Base-by-base conservation (phyloP, 2,888 invertebrate genomes). In the Melanotus villosus region DNA sequence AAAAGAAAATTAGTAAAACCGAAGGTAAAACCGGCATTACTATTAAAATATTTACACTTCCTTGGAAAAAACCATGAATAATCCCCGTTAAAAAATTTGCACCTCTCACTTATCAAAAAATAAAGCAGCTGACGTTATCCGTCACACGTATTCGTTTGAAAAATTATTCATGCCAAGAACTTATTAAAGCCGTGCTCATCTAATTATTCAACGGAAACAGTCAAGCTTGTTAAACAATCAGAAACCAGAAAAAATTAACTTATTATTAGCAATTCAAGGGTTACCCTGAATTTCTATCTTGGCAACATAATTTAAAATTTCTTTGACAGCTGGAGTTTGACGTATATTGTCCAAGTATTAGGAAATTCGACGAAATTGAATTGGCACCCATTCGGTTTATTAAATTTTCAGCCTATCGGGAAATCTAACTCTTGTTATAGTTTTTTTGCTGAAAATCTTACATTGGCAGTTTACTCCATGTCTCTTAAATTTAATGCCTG, bases 361-460 rank as follows among this genome's bases (percentile, higher is more conserved):
- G 47, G 23, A 47, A 47, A 47, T 47, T 47, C 23, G 4, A 47
- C 21, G 23, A 23, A 47, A 47, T 26, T 47, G 47, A 47, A 47
- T 47, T 47, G 47, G 47, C 47, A 47, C n/a, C 23, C 47, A 19
- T 21, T 47, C 47, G 5, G 12, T 21, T 23, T 47, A 47, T 47
- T 47, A 21, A 23, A 47, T 47, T 47, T 47, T 16, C 41, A 47
- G 47, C 23, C 47, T 47, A 19, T 23, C 19, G 47, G 47, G 47
- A 47, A 47, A 47, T 47, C 23, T 47, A 19, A 19, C 4, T 21
- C 10, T 43, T n/a, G n/a, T 43, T 43, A 19, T 10, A 19, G 9
- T 19, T 43, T 3, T 43, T 43, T 43, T 10, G 19, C 18, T 43
- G 43, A 19, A 43, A 43, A 43, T 9, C 7, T 18, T 18, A 10